These are phyloP conservation scores for Pomacea maculata DNA, from an alignment of 1,140 invertebrate species.

Conservation along the genomic window DNA sequence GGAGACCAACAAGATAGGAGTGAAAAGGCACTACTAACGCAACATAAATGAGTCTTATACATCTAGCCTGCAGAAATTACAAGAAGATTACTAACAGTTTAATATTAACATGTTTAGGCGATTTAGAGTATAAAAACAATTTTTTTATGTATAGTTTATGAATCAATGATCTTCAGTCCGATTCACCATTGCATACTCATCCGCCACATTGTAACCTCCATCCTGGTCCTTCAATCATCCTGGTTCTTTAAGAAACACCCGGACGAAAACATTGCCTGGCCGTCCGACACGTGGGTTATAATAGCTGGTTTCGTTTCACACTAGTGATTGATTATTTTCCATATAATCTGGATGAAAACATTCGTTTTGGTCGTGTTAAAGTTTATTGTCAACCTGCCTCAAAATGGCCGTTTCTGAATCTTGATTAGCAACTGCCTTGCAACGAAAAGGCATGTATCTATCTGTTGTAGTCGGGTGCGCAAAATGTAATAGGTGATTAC, in stretches of 20 bases:
- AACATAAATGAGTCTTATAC: too few species aligned
- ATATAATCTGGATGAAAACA: too few species aligned
- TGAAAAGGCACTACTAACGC: too few species aligned
- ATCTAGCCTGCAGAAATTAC: too few species aligned
- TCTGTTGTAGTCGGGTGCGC: too few species aligned
- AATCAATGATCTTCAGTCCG: not conserved
- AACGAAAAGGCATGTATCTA: too few species aligned
- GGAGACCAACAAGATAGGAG: too few species aligned
- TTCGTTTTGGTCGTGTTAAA: not conserved
- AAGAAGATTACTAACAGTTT: too few species aligned
- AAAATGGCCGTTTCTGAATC: slow-evolving; percentile 23
- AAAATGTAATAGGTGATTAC: too few species aligned
- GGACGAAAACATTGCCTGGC: slow-evolving; percentile 52
- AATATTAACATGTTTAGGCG: not conserved
- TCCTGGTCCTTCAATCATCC: slow-evolving; percentile 50
- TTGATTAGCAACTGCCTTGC: not conserved
- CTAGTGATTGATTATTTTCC: too few species aligned
- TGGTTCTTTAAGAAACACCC: slow-evolving; percentile 53
- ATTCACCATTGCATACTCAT: not conserved
- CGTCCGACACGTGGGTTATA: slow-evolving; percentile 36
- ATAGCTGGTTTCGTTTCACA: not conserved
- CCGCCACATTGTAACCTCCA: slow-evolving; percentile 22
- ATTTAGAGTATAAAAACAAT: too few species aligned
- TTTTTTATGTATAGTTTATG: too few species aligned
- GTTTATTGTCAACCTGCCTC: not conserved